A percentile compares a stretch with the other conserved stretches of the same genome.
phyloP scores from a whole-genome alignment of 2,113 vertebrate species.

The Turnix velox region DNA sequence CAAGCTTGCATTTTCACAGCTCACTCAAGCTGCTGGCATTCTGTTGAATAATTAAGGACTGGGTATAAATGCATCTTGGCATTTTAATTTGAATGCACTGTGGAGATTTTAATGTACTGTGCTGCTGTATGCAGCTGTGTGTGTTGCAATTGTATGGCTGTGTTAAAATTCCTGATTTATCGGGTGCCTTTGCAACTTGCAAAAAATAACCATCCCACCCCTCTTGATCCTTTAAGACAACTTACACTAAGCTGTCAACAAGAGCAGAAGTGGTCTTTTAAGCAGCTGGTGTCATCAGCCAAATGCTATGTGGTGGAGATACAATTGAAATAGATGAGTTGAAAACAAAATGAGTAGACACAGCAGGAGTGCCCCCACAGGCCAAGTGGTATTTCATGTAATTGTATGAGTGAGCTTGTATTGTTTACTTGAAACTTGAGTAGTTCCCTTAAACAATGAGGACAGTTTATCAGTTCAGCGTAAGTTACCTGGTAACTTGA shows the following conservation, averaged over 20 bases:
- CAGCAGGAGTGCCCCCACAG: background rate
- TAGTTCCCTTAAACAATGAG: background rate
- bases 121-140: background rate
- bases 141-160: background rate
- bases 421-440: background rate
- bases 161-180: background rate
- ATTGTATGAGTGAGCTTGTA: background rate
- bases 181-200: background rate
- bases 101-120: background rate
- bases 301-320: background rate
- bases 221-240: background rate
- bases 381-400: background rate
- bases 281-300: background rate
- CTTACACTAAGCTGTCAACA: background rate
- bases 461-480: background rate
- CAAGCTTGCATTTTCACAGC: background rate
- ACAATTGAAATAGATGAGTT: background rate
- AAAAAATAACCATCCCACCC: background rate
- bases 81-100: fast-evolving
- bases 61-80: background rate
- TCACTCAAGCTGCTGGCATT: background rate
- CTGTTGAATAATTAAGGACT: background rate
- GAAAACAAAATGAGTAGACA: background rate
- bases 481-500: background rate
- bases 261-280: background rate